Evolutionary conservation across 2,888 invertebrate species (phyloP), one percentile per base, ranked within the genome.

Genomic region (Dicycla oo): DNA sequence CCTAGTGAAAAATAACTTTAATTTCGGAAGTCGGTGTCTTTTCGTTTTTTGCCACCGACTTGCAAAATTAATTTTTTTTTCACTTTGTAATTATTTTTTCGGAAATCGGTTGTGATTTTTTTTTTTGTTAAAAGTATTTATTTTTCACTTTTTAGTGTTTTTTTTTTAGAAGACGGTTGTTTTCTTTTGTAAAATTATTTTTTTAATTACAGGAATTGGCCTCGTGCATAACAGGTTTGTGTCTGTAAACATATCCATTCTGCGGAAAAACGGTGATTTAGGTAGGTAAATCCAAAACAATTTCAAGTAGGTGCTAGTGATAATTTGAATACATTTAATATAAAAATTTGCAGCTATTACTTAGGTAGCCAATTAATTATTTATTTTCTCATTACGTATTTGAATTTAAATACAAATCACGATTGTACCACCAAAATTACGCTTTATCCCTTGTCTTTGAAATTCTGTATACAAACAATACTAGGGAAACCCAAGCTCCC

Each of bases 391-490:
- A 30, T 1, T 30, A 30, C 1, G 11, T 3, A 1, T 20, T 30
- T 5, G 18, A n/a, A n/a, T n/a, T n/a, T n/a, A n/a, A 30, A 30
- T 56, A 7, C 23, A 58, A 20, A 23, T 64, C 4, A 18, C 3
- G 6, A 34, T 57, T 18, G 18, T 2, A 64, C 61, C 20, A 26
- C n/a, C n/a, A 18, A 66, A 66, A 40, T 23, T 10, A 6, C 1
- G 30, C 7, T 23, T 34, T 8, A 11, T 23, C 23, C 1, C 11
- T 6, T 51, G 43, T 8, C 65, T 34, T 20, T 26, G 4, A n/a
- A 26, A 49, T 13, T 26, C 3, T 45, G 20, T 67, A n/a, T 54
- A 76, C 45, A 76, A 76, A 67, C 68, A 67, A 53, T 23, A 38
- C 15, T 3, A 2, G 20, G 53, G 77, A 68, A 77, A 68, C 30